Evolutionary conservation across 2,888 invertebrate genomes (phyloP), one percentile per base, ranked within the genome.

Genomic region (Watsonalla binaria): DNA sequence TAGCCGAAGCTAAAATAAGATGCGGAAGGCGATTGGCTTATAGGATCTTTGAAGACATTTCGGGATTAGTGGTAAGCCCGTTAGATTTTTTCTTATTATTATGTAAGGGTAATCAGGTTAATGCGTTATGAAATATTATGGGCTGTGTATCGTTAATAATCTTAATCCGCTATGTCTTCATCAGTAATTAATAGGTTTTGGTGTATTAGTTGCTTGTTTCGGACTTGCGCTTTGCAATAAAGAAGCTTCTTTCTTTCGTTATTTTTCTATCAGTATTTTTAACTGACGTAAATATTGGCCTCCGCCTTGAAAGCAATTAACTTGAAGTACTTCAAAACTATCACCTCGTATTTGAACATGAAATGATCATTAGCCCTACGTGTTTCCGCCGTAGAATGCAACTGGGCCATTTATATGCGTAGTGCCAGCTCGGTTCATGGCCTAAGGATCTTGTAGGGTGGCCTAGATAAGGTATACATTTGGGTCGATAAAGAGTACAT

Each of bases 1-100:
- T 67, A 63, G 47, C 54, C 52, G 6, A 34, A 57, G 52, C 63
- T 60, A 65, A 72, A 72, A 72, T 73, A 69, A 65, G 54, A 68
- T 62, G 51, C 63, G 74, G 74, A 74, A 74, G 67, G 53, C 53
- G 52, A 56, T 48, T 34, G 47, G 45, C 47, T 47, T 42, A 35
- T 45, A 51, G 46, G 54, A 51, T 51, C 49, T 53, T 53, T 53
- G 49, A 49, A 49, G 53, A 46, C 46, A 49, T 53, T 46, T 45
- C 46, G 15, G 53, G 53, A 35, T 37, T 46, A 13, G 35, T 5
- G n/a, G 37, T 48, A 35, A 49, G 48, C 35, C 45, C 33, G 24
- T 45, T 49, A 37, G 37, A 24, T 35, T 34, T 49, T 53, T 45
- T 45, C 14, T 11, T 45, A 14, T 42, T 42, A 45, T 53, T 49